Evolutionary conservation across 2,797 vertebrate species (phyloP), one percentile per base, ranked within the genome.

Genomic region (Natrix natrix): DNA sequence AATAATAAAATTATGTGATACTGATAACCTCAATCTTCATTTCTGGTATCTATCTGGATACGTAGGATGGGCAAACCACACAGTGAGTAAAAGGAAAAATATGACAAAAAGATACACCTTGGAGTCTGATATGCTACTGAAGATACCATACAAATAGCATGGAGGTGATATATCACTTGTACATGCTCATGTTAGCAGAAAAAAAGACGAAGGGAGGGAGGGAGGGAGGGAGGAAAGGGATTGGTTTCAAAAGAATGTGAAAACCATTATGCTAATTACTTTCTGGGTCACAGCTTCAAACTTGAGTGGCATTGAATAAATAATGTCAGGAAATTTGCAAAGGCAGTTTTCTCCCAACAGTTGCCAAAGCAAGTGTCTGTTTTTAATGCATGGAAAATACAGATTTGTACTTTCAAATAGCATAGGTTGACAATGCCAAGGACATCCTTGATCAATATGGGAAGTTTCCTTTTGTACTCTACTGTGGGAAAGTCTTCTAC

Each of bases 311-410:
- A 94, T 95, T 96, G 96, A 97, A 97, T 96, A 97, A 95, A 97
- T 96, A 97, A 95, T 97, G 97, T 93, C 94, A 97, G 98, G 97
- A 98, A 98, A 98, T 98, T 96, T 97, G 78, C 93, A 96, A 95
- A 97, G 97, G 97, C 96, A 97, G 94, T 95, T 98, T 98, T 97
- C 95, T 97, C 93, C 97, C 95, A 97, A 96, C 94, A 94, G 91
- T 96, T 97, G 97, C 97, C 98, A 98, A 97, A 95, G 66, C 86
- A 95, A 97, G 96, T 97, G 97, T 97, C 97, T 98, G 97, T 93
- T 98, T 98, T 96, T 97, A 98, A 98, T 98, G 97, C 94, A 96
- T 97, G 95, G 96, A 97, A 98, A 98, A 98, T 97, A 97, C 97
- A 97, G 96, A 98, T 98, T 98, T 98, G 90, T 96, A 96, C 97